phyloP scores from a whole-genome alignment of 1,140 invertebrate genomes.

The Paralvinella palmiformis region DNA sequence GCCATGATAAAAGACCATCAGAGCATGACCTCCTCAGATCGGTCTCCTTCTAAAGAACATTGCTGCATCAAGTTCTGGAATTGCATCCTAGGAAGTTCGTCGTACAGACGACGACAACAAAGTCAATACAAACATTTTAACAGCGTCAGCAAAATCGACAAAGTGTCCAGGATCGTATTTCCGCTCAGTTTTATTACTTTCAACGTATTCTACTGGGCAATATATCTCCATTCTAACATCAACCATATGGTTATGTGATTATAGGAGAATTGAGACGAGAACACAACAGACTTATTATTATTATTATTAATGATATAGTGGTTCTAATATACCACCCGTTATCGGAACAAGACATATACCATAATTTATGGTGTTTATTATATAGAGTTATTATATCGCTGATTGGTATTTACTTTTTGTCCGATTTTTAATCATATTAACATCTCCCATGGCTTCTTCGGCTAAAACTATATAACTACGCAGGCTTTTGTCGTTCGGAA shows the following conservation, averaged over 20 bases:
- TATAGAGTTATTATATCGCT: too few relatives aligned
- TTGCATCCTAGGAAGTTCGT: not conserved
- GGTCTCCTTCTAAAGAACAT: not conserved
- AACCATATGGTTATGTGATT: not conserved
- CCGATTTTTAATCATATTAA: too few relatives aligned
- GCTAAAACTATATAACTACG: too few relatives aligned
- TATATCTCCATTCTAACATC: not conserved
- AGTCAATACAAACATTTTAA: not conserved
- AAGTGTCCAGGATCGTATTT: not conserved
- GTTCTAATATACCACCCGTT: too few relatives aligned
- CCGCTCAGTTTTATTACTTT: not conserved
- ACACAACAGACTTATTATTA: too few relatives aligned
- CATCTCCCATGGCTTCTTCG: too few relatives aligned
- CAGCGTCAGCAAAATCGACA: not conserved
- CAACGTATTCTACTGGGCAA: not conserved
- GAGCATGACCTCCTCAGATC: not conserved
- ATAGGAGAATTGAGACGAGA: not conserved
- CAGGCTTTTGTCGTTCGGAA: too few relatives aligned
- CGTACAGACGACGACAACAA: not conserved
- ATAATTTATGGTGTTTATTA: too few relatives aligned
- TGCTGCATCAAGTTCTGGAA: not conserved
- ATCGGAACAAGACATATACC: too few relatives aligned
- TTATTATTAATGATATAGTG: too few relatives aligned
- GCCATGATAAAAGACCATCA: not conserved
- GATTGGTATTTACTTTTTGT: too few relatives aligned